Percentiles rank a stretch among this genome's conserved stretches.
phyloP scores from a whole-genome alignment of 2,797 vertebrate species.

The Manis javanica region DNA sequence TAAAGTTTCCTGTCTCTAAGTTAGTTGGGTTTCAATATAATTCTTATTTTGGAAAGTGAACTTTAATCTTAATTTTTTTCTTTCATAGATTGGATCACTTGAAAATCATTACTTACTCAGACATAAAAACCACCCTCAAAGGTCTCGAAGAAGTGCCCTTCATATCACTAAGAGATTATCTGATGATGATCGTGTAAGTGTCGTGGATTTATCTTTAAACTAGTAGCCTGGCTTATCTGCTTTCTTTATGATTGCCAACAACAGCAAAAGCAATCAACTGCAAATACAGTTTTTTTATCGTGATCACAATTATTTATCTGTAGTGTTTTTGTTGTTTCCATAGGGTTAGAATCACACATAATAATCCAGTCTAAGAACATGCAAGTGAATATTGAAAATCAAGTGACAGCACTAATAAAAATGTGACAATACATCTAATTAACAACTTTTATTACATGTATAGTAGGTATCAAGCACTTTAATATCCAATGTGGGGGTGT shows the following conservation, averaged over 20 bases:
- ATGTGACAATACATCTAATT: background rate
- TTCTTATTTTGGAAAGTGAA: constrained; percentile 15
- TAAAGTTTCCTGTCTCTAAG: background rate
- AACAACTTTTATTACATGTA: background rate
- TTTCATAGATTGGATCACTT: constrained; percentile 95
- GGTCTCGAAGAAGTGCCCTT: constrained; percentile 92
- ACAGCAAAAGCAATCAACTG: constrained; percentile 46
- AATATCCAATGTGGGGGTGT: background rate
- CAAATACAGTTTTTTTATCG: constrained; percentile 45
- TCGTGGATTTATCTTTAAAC: constrained; percentile 6
- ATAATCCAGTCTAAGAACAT: background rate
- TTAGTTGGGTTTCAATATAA: constrained; percentile 43
- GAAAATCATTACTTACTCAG: constrained; percentile 97
- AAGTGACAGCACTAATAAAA: constrained; percentile 2
- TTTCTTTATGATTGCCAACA: background rate
- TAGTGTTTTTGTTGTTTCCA: constrained; percentile 23
- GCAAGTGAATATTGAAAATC: constrained; percentile 56
- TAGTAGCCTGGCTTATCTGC: background rate
- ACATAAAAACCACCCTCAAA: constrained; percentile 92
- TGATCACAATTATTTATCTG: background rate
- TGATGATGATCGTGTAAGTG: constrained; percentile 95
- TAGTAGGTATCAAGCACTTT: background rate
- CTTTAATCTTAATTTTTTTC: constrained; percentile 64
- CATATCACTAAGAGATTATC: constrained; percentile 95
- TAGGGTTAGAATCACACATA: background rate